These are phyloP conservation scores for Sminthurinus aureus DNA, from an alignment of 2,888 invertebrate species.

Conservation along the genomic window DNA sequence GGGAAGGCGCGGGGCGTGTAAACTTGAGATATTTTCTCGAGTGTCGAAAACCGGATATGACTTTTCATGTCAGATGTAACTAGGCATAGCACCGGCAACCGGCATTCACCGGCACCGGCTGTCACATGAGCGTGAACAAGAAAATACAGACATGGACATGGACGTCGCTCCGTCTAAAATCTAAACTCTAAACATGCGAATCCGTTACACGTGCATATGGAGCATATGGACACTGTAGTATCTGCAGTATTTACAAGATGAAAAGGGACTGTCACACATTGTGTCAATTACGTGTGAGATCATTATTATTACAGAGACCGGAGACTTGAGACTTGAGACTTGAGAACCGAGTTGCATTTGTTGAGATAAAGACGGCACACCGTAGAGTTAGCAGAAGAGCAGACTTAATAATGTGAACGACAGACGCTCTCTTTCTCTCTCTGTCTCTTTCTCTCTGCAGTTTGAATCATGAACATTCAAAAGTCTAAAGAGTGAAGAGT, in stretches of 20 bases:
- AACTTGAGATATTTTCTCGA: conserved; percentile 21
- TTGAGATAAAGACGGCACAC: too few relatives aligned
- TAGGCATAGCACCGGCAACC: conserved; percentile 28
- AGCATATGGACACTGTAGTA: too few relatives aligned
- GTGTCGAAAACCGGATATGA: conserved; percentile 39
- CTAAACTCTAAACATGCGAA: too few relatives aligned
- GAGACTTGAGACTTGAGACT: conserved; percentile 15
- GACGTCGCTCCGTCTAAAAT: too few relatives aligned
- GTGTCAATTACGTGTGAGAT: neutral
- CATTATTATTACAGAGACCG: conserved; percentile 9
- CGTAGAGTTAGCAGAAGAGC: too few relatives aligned
- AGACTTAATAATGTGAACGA: conserved; percentile 27
- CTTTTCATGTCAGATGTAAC: conserved; percentile 25
- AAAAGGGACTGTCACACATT: neutral
- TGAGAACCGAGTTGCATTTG: too few relatives aligned
- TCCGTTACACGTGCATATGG: too few relatives aligned
- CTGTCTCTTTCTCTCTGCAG: neutral
- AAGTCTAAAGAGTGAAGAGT: too few relatives aligned
- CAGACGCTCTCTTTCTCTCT: conserved; percentile 11
- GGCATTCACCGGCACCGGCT: neutral
- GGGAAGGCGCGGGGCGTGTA: too few relatives aligned
- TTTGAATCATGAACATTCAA: conserved; percentile 10
- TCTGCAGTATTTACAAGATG: too few relatives aligned
- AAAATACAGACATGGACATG: too few relatives aligned
- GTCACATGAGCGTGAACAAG: neutral